Percentiles rank a stretch among this genome's conserved stretches.
Evolutionary conservation across 2,888 invertebrate genomes (phyloP).

Genomic region (Drosophila crucigera): DNA sequence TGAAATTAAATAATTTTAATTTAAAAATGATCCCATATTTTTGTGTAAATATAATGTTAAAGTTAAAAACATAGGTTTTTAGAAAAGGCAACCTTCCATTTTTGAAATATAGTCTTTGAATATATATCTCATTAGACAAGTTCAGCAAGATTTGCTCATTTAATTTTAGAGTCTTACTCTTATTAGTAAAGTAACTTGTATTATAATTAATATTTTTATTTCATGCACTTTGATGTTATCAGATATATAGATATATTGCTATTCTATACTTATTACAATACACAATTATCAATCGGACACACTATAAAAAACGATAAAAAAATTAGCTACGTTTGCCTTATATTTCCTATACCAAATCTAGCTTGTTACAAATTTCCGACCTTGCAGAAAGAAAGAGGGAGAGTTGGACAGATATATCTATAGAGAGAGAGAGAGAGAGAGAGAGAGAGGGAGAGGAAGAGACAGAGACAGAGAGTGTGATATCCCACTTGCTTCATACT

Average conservation of each 20-base stretch:
- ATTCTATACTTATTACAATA: background rate
- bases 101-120: background rate
- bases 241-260: too few relatives aligned
- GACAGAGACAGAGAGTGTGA: background rate
- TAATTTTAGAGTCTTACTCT: background rate
- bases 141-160: too few relatives aligned
- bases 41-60: too few relatives aligned
- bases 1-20: too few relatives aligned
- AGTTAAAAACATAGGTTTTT: too few relatives aligned
- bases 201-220: background rate
- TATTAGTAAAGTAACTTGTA: background rate
- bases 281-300: background rate
- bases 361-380: background rate
- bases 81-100: background rate
- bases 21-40: too few relatives aligned
- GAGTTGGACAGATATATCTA: background rate
- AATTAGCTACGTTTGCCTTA: background rate
- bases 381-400: background rate
- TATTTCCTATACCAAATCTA: background rate
- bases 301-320: too few relatives aligned
- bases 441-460: too few relatives aligned
- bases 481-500: constrained; percentile 10
- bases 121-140: background rate
- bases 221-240: background rate
- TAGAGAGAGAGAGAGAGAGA: too few relatives aligned